A percentile compares a stretch with the other conserved stretches of the same genome.
These are phyloP conservation scores for Phenganax subtilis DNA, from an alignment of 92 coral and sea anemone genomes.

Conservation along the genomic window DNA sequence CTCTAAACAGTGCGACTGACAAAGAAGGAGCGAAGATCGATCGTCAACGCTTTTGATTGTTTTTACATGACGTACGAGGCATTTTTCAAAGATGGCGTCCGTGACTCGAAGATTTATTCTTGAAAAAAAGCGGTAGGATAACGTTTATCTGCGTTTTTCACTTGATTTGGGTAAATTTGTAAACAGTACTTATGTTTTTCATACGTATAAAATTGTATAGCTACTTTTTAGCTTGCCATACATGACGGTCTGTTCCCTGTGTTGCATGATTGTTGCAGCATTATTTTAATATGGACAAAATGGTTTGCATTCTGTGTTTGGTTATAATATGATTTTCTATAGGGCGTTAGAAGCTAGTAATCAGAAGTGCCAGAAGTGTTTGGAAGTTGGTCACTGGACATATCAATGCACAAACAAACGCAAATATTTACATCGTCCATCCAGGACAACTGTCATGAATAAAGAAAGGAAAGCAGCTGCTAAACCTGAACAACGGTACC, in stretches of 20 bases:
- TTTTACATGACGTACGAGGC: conserved; percentile 3
- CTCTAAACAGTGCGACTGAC: no score
- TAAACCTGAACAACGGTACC: not conserved
- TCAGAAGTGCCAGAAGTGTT: conserved; percentile 88
- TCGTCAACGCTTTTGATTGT: not conserved
- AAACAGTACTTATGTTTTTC: not conserved
- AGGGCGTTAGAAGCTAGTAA: conserved; percentile 78
- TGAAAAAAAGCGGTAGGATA: conserved; percentile 78
- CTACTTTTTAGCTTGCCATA: no score
- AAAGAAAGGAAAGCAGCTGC: conserved; percentile 69
- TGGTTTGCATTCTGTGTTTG: no score
- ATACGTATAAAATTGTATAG: not conserved
- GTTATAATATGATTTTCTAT: not conserved
- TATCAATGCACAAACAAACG: conserved; percentile 92
- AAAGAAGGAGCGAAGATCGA: no score
- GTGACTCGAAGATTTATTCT: conserved; percentile 73
- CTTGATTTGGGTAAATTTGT: not conserved
- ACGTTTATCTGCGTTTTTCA: not conserved
- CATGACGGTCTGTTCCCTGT: no score
- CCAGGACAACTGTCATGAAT: conserved; percentile 83
- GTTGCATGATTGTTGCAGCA: no score
- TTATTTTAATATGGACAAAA: no score
- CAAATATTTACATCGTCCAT: conserved; percentile 86
- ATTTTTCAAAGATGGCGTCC: conserved; percentile 67
- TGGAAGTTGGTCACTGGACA: conserved; percentile 98